Conservation (phyloP, 2,888 invertebrate genomes). For the Drosophila borborema region DNA sequence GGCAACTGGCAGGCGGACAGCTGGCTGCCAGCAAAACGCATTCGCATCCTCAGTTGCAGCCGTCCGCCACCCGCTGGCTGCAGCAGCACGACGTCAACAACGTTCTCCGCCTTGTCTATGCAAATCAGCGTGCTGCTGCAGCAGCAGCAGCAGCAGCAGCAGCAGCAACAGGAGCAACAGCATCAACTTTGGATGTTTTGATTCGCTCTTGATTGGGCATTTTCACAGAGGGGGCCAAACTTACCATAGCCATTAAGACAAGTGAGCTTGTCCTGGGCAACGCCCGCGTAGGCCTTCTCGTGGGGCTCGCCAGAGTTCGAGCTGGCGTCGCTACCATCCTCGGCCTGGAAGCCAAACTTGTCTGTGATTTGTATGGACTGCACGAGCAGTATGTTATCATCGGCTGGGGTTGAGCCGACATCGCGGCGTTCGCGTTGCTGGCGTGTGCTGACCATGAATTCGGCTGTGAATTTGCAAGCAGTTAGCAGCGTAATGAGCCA, state of each 20-base stretch:
- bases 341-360: constrained; percentile 94
- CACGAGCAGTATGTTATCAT: constrained; percentile 94
- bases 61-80: constrained; percentile 58
- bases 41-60: constrained; percentile 21
- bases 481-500: constrained; percentile 45
- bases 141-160: constrained; percentile 10
- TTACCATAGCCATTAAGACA: constrained; percentile 85
- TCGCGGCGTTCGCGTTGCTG: constrained; percentile 74
- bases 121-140: constrained; percentile 61
- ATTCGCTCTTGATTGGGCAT: constrained; percentile 76
- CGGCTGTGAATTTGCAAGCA: constrained; percentile 65
- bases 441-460: constrained; percentile 76
- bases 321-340: constrained; percentile 83
- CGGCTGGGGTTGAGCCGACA: constrained; percentile 84
- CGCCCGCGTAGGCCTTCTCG: constrained; percentile 90
- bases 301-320: constrained; percentile 86
- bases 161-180: neutral
- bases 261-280: constrained; percentile 86
- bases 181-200: constrained; percentile 44
- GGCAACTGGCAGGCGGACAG: constrained; percentile 19
- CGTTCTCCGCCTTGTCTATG: constrained; percentile 71
- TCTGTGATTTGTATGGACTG: constrained; percentile 97
- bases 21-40: constrained; percentile 37
- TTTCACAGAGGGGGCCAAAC: constrained; percentile 72
- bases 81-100: constrained; percentile 62